Base-by-base conservation (phyloP, 2,888 invertebrate genomes). In the Drosophila silvestris region DNA sequence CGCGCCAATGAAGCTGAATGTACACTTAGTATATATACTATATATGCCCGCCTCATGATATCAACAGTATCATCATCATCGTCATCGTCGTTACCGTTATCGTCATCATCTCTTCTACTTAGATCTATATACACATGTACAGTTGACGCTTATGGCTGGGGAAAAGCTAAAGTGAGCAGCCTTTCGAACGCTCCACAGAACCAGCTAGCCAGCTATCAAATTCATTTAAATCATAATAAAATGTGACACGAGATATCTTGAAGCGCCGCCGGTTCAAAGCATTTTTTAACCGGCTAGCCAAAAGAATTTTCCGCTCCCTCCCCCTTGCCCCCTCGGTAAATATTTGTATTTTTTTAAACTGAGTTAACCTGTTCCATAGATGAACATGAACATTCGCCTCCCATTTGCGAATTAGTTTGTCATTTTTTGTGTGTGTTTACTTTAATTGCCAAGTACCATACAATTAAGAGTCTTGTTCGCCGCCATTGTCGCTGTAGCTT, bases 191-290 rank as follows among this genome's bases (percentile, higher is more conserved):
- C 65, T 68, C 69, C 77, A 77, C 70, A 81, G 78, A 74, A 12
- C 56, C 74, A 72, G 69, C 47, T 47, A 47, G 47, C 56, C 71
- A 72, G 69, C 83, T 79, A 90, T 90, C 74, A 90, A 85, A 90
- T 81, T 85, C 83, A 79, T 83, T 90, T 88, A 88, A 90, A 88
- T 90, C 89, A 90, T 85, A 81, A 88, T 88, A 74, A 84, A 87
- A 72, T 79, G 57, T 74, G 79, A 75, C 75, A 72, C 77, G 71
- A 82, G 69, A 79, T 65, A 72, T 76, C 70, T 70, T 81, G n/a
- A 74, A 82, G 69, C 67, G 77, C 72, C 70, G 77, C 72, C 73
- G 73, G 53, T 56, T 74, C 47, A 63, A 70, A 70, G 59, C 65
- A 22, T 79, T 69, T 65, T 50, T 39, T 37, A 35, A 75, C 75